phyloP scores from a whole-genome alignment of 2,113 vertebrate species.

The Oncorhynchus gorbuscha region DNA sequence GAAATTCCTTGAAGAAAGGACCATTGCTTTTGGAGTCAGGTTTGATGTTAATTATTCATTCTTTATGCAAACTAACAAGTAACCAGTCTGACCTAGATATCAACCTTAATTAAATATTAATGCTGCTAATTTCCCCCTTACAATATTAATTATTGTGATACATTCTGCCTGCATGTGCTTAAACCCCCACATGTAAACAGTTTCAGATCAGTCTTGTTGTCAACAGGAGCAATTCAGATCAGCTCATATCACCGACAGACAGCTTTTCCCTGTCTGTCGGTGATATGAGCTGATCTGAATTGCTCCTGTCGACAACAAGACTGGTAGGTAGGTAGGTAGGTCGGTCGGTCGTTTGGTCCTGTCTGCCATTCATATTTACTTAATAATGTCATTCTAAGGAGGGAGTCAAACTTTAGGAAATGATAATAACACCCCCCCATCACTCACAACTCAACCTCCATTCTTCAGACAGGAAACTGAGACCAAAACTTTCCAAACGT shows the following conservation, averaged over 20 bases:
- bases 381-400: neutral
- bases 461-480: conserved; percentile 31
- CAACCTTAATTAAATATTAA: conserved; percentile 47
- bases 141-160: conserved; percentile 30
- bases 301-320: too few species aligned
- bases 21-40: too few species aligned
- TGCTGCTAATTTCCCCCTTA: conserved; percentile 16
- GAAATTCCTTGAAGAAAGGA: conserved; percentile 12
- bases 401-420: neutral
- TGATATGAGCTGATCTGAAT: too few species aligned
- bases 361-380: conserved; percentile 8
- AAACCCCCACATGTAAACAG: neutral
- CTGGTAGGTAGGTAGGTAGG: too few species aligned
- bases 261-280: neutral
- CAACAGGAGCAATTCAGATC: neutral
- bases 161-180: conserved; percentile 12
- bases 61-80: conserved; percentile 35
- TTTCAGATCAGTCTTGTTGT: neutral
- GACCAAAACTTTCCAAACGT: neutral
- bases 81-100: conserved; percentile 46
- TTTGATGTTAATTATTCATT: conserved; percentile 27
- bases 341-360: neutral
- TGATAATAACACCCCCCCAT: neutral
- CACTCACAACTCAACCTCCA: conserved; percentile 4
- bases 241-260: neutral